phyloP scores from a whole-genome alignment of 1,140 invertebrate species.

The Caenorhabditis brenneri region DNA sequence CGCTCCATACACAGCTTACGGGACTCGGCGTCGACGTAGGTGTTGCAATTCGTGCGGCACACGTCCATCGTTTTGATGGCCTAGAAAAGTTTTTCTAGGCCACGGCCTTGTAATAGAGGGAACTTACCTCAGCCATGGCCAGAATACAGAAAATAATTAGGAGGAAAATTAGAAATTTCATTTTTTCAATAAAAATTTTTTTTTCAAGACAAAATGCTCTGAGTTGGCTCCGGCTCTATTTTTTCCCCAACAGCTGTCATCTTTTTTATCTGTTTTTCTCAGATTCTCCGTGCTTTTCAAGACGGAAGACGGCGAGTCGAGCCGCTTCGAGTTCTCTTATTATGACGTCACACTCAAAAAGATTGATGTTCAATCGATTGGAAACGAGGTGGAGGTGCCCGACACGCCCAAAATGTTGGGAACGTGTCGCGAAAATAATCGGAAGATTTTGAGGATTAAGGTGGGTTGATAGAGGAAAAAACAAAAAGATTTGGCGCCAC shows the following conservation, averaged over 20 bases:
- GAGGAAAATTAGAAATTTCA: too few relatives aligned
- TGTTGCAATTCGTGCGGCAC: constrained; percentile 11
- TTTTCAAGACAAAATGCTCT: too few relatives aligned
- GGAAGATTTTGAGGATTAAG: constrained; percentile 19
- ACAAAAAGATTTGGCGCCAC: too few relatives aligned
- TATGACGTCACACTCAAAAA: constrained; percentile 3
- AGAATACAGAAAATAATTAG: too few relatives aligned
- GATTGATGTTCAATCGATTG: constrained; percentile 16
- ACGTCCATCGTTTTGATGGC: not conserved
- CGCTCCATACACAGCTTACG: not conserved
- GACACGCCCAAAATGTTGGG: not conserved
- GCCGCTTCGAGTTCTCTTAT: constrained; percentile 8
- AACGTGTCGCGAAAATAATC: constrained; percentile 9
- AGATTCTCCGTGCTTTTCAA: constrained; percentile 9
- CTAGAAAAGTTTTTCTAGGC: not conserved
- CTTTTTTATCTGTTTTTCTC: not conserved
- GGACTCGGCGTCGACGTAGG: not conserved
- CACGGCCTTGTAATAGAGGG: too few relatives aligned
- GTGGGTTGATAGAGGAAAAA: not conserved
- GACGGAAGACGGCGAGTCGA: not conserved
- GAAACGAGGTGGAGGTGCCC: not conserved
- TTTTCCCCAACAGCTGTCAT: not conserved
- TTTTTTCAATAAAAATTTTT: too few relatives aligned
- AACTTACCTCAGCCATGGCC: too few relatives aligned
- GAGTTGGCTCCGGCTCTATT: not conserved